Evolutionary conservation across 2,797 vertebrate species (phyloP).

Genomic region (Pterois miles): DNA sequence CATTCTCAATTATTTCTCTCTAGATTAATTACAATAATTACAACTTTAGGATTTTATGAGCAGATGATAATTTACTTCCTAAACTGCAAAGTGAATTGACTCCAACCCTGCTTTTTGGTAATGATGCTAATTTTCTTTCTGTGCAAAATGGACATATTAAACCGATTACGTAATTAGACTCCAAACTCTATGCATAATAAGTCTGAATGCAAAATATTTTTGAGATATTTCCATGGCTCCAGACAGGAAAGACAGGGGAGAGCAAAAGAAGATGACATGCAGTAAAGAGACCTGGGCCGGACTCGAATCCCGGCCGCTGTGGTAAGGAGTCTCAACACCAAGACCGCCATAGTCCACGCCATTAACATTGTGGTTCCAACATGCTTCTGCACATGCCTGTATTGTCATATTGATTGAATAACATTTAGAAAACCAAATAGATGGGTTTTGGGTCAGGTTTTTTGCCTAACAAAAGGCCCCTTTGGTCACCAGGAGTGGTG

Average conservation of each 20-base stretch:
- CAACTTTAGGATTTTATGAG: slow-evolving; percentile 27
- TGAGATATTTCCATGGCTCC: neutral
- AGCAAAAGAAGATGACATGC: neutral
- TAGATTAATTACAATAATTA: slow-evolving; percentile 50
- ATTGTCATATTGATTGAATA: too few species aligned
- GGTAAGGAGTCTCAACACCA: neutral
- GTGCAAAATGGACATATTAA: slow-evolving; percentile 26
- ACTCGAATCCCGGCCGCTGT: neutral
- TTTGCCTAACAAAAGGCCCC: too few species aligned
- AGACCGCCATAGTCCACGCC: too few species aligned
- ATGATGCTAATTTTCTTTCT: slow-evolving; percentile 29
- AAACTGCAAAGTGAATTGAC: slow-evolving; percentile 18
- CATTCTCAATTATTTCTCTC: slow-evolving; percentile 4
- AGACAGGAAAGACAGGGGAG: neutral
- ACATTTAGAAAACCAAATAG: too few species aligned
- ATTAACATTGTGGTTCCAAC: too few species aligned
- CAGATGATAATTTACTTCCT: slow-evolving; percentile 31
- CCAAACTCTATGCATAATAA: slow-evolving; percentile 18
- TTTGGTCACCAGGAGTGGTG: too few species aligned
- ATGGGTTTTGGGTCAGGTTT: too few species aligned
- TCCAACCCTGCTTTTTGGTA: slow-evolving; percentile 21
- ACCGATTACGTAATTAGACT: slow-evolving; percentile 37
- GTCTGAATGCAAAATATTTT: neutral
- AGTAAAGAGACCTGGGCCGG: neutral
- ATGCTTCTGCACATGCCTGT: too few species aligned